Evolutionary conservation across 2,113 vertebrate species (phyloP).

Genomic region (Vicugna pacos): DNA sequence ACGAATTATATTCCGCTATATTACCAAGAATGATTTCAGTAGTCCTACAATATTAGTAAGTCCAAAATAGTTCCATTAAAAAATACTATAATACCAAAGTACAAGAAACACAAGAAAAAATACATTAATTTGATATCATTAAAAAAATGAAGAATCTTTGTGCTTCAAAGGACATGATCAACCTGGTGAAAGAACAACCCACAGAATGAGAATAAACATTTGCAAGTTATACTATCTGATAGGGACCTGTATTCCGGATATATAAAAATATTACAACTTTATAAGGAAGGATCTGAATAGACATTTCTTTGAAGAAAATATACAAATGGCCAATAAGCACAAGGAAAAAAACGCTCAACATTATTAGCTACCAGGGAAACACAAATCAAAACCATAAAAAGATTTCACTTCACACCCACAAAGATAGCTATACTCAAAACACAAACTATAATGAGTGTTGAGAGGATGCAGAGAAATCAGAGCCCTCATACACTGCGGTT

Average conservation of each 20-base stretch:
- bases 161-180: not conserved
- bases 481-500: not conserved
- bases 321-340: not conserved
- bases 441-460: not conserved
- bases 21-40: not conserved
- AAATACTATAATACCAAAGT: not conserved
- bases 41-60: not conserved
- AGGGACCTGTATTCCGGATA: not conserved
- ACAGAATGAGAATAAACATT: not conserved
- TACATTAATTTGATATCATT: not conserved
- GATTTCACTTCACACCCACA: not conserved
- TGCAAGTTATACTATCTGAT: not conserved
- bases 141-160: not conserved
- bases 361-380: not conserved
- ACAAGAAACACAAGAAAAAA: not conserved
- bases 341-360: not conserved
- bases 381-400: not conserved
- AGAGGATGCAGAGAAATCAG: not conserved
- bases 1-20: not conserved
- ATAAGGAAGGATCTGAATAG: not conserved
- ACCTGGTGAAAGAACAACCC: not conserved
- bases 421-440: not conserved
- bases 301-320: not conserved
- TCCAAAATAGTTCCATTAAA: not conserved
- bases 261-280: conserved; percentile 18